Evolutionary conservation across 2,113 vertebrate genomes (phyloP).

Genomic region (Calidris pygmaea): DNA sequence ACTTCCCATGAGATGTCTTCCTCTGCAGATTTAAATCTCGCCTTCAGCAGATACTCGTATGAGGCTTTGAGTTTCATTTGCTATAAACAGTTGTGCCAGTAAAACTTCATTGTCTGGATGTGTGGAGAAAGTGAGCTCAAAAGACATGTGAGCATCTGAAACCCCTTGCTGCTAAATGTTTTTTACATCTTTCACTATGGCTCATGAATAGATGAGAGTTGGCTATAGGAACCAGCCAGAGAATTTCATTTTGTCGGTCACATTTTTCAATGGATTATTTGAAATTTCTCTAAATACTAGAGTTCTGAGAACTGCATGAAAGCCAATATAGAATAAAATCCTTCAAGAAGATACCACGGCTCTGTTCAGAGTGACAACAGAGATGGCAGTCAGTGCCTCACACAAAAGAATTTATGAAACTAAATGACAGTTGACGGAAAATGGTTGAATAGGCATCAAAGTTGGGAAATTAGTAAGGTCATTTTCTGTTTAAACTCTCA

Average conservation of each 20-base stretch:
- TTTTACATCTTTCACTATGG: neutral
- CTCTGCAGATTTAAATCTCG: slow-evolving; percentile 8
- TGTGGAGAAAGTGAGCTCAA: neutral
- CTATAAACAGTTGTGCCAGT: neutral
- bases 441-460: slow-evolving; percentile 26
- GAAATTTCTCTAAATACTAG: neutral
- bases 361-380: neutral
- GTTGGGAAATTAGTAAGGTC: neutral
- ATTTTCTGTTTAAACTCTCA: slow-evolving; percentile 39
- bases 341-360: neutral
- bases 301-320: neutral
- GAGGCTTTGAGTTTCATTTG: neutral
- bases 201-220: neutral
- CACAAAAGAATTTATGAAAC: neutral
- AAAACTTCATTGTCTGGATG: neutral
- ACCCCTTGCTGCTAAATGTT: neutral
- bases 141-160: neutral
- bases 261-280: neutral
- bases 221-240: neutral
- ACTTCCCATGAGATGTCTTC: slow-evolving; percentile 8
- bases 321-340: neutral
- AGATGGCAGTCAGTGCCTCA: neutral
- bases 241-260: neutral
- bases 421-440: neutral
- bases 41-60: neutral